phyloP scores from a whole-genome alignment of 2,888 invertebrate species.

The Stegana nigrithorax region DNA sequence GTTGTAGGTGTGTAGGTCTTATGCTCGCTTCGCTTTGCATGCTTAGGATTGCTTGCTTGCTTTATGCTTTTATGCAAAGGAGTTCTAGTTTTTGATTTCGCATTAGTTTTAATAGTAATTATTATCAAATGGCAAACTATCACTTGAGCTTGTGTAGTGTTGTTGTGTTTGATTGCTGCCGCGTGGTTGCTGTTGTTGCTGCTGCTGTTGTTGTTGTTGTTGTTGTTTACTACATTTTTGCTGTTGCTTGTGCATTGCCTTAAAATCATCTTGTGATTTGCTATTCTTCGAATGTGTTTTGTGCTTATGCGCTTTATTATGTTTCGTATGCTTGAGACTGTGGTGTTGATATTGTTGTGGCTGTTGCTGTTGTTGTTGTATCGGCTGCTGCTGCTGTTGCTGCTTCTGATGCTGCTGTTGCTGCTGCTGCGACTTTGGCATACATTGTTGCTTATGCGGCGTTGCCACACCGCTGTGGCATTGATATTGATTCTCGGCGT shows the following conservation, averaged over 20 bases:
- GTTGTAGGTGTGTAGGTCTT: constrained; percentile 1
- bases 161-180: constrained; percentile 39
- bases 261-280: constrained; percentile 53
- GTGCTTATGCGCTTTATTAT: constrained; percentile 46
- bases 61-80: neutral
- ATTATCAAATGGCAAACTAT: constrained; percentile 66
- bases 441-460: constrained; percentile 41
- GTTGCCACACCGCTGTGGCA: constrained; percentile 20
- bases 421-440: constrained; percentile 34
- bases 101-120: constrained; percentile 59
- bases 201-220: constrained; percentile 35
- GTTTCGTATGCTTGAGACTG: constrained; percentile 58
- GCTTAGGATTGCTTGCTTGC: neutral
- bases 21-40: neutral
- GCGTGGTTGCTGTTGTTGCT: constrained; percentile 45
- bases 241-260: constrained; percentile 48
- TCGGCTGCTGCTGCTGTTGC: constrained; percentile 32
- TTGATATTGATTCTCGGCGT: constrained; percentile 13
- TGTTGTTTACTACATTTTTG: constrained; percentile 16
- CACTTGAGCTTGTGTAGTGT: constrained; percentile 64
- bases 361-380: constrained; percentile 27
- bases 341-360: constrained; percentile 50
- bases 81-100: neutral
- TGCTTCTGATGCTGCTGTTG: constrained; percentile 40
- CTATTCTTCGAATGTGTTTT: constrained; percentile 50